Evolutionary conservation across 2,888 invertebrate genomes (phyloP), one percentile per base, ranked within the genome.

Genomic region (Tinea semifulvella): DNA sequence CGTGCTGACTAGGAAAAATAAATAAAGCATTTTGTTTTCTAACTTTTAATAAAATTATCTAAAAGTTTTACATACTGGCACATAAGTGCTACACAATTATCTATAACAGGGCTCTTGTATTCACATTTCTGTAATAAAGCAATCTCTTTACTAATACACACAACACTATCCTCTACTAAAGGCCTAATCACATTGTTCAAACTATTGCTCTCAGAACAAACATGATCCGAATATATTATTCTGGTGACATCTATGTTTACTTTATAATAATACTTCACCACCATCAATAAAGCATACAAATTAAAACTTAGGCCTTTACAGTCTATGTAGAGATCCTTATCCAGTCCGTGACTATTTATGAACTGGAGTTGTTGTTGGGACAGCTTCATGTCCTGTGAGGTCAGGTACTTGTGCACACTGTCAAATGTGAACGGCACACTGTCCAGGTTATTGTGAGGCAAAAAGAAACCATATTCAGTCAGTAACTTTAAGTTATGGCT

Each of bases 391-490:
- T 57, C 57, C 39, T 55, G 65, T n/a, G 55, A 51, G 46, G 55
- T 61, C 25, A 83, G 57, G 52, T 77, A 80, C 28, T 60, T 51
- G 50, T 79, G 61, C 26, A 90, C 63, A 54, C 84, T 82, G 27
- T 75, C 68, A 56, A 87, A 77, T 22, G 70, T 61, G 55, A 92
- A 84, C 43, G 80, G 68, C 43, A 91, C 83, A 61, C 71, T 84
- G 65, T 92, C 91, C 53, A 90, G 73, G 22, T 82, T 77, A 77
- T 93, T 94, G 4, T 71, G 59, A 0, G 86, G 83, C 48, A 90
- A 65, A 55, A 86, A 88, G 66, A 96, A 96, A 0, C 96, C 96
- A 76, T 96, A 96, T 57, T 96, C 93, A 0, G 88, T 77, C 22
- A 92, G 85, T n/a, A 96, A 74, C 63, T 90, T 91, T 1, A 85